Percentiles rank a stretch among this genome's conserved stretches.
phyloP scores from a whole-genome alignment of 2,797 vertebrate species.

The Sebastiscus tertius region DNA sequence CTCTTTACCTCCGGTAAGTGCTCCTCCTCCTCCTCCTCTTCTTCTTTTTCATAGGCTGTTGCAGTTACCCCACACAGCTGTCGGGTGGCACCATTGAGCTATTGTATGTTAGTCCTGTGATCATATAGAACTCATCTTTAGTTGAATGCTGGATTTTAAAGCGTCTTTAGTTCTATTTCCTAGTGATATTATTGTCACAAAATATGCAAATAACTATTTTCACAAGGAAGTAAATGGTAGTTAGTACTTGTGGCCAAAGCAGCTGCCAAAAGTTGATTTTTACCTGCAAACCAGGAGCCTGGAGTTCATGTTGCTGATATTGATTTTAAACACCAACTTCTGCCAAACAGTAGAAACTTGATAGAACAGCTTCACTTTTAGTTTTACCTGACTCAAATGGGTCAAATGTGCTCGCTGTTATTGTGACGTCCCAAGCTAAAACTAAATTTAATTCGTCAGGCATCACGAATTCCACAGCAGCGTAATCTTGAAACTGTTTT shows the following conservation, averaged over 20 bases:
- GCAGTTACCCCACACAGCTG: constrained; percentile 15
- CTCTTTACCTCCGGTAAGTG: constrained; percentile 85
- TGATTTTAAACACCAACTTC: neutral
- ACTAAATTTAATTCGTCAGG: neutral
- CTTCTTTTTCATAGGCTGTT: neutral
- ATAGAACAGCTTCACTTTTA: neutral
- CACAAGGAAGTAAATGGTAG: neutral
- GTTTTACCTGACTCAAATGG: neutral
- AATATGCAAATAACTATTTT: neutral
- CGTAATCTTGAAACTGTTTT: neutral
- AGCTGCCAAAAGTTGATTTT: neutral
- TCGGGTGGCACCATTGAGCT: constrained; percentile 27
- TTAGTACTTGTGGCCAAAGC: neutral
- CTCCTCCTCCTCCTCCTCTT: neutral
- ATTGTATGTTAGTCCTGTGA: neutral
- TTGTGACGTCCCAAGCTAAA: neutral
- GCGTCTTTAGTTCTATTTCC: accelerated
- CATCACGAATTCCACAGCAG: neutral
- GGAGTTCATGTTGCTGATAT: neutral
- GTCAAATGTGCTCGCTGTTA: neutral
- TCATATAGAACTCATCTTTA: no score
- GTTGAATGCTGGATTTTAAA: neutral
- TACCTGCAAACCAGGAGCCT: neutral
- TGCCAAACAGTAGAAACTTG: neutral
- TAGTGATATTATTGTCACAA: neutral